Conservation (phyloP, 1,140 invertebrate species). For the Magallana gigas region DNA sequence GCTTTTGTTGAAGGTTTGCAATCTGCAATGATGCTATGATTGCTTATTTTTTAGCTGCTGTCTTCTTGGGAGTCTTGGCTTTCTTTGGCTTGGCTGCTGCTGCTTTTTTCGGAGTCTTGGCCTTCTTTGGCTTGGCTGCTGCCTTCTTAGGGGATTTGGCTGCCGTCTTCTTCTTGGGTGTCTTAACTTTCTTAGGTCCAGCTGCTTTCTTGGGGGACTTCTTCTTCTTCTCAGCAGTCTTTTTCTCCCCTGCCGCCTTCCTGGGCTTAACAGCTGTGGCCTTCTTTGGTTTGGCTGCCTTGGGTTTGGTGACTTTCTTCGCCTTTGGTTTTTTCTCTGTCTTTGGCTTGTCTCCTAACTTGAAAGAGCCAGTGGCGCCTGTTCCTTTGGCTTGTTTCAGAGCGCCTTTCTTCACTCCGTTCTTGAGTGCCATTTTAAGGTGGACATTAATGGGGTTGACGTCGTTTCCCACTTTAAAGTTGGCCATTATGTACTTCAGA, state of each 20-base stretch:
- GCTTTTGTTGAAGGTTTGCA: too few species aligned
- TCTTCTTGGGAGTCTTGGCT: too few species aligned
- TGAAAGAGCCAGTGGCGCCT: constrained; percentile 78
- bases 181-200: too few species aligned
- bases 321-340: constrained; percentile 43
- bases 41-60: too few species aligned
- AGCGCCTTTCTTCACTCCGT: constrained; percentile 65
- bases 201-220: too few species aligned
- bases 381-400: constrained; percentile 76
- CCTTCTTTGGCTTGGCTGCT: too few species aligned
- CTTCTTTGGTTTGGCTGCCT: constrained; percentile 56
- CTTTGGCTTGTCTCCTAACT: constrained; percentile 70
- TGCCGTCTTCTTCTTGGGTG: too few species aligned
- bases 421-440: background rate
- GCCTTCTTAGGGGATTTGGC: too few species aligned
- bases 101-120: too few species aligned
- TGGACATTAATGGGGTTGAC: constrained; percentile 70
- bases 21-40: too few species aligned
- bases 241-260: constrained; percentile 48
- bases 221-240: constrained; percentile 60
- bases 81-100: too few species aligned
- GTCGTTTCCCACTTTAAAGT: constrained; percentile 75
- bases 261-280: too few species aligned
- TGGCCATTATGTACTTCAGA: constrained; percentile 76
- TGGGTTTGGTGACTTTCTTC: constrained; percentile 56